Evolutionary conservation across 2,797 vertebrate species (phyloP), one percentile per base, ranked within the genome.

Genomic region (Danio tinwini): DNA sequence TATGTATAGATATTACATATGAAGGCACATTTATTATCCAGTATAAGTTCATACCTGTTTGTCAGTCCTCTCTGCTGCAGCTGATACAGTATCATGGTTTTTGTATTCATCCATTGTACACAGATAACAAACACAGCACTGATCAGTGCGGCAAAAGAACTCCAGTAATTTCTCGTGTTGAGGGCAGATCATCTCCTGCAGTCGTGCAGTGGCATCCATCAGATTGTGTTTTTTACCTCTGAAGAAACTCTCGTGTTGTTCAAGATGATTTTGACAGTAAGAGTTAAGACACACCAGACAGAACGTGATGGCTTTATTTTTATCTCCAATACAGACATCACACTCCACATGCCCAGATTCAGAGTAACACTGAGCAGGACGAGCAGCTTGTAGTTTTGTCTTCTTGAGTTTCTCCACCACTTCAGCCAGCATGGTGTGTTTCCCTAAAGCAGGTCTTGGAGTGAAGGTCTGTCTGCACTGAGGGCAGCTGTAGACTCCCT

Each of bases 61-160:
- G 2, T 55, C 37, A 71, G 29, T 71, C 4, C n/a, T 71, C 50
- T 71, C 68, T 71, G 68, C 50, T 17, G 37, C 10, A 13, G n/a
- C 50, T 13, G 69, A 44, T 5, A 55, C 7, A 13, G 1, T 42
- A 2, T 71, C 4, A 0, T 71, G 68, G 7, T 55, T 9, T 55
- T 55, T 71, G 11, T 71, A 68, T 8, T 71, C 50, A 71, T 71
- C 29, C 11, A 71, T 0, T 0, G 1, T 53, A 42, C 50, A 71
- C 1, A 71, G 0, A 9, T 40, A 71, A 19, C 68, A 71, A 12
- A 71, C 55, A 14, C 39, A 71, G 0, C 1, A 0, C 4, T 71
- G 50, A 13, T 71, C 50, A 1, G 39, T 21, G 0, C 17, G 69
- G 42, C 69, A 71, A 4, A 1, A 70, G 37, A 70, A 52, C 14